Percentiles rank a stretch among this genome's conserved stretches.
These are phyloP conservation scores for Eurytemora carolleeae DNA, from an alignment of 1,140 invertebrate species.

Conservation along the genomic window DNA sequence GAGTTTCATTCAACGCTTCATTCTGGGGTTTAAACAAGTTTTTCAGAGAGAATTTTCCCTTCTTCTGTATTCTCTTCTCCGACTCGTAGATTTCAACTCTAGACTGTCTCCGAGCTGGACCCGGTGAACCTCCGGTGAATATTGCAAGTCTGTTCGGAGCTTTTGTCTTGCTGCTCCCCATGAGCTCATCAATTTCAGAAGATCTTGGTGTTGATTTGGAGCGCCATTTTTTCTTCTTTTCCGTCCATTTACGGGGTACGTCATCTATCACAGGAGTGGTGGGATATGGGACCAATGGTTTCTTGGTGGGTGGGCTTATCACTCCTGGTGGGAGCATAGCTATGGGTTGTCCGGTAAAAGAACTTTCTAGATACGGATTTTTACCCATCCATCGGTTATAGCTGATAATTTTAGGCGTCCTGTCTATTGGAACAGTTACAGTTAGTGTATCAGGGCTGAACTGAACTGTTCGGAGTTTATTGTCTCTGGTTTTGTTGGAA, in stretches of 20 bases:
- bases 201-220: not conserved
- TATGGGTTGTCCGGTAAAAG: not conserved
- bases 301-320: not conserved
- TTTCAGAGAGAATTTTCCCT: not conserved
- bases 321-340: not conserved
- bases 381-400: not conserved
- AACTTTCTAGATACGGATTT: not conserved
- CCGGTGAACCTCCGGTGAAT: not conserved
- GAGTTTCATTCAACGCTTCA: not conserved
- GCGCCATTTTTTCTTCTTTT: not conserved
- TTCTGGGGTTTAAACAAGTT: not conserved
- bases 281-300: not conserved
- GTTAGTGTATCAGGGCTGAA: not conserved
- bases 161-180: not conserved
- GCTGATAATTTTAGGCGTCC: not conserved
- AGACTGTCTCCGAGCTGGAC: not conserved
- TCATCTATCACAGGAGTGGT: not conserved
- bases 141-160: not conserved
- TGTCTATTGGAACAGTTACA: not conserved
- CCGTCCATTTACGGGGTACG: not conserved
- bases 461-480: not conserved
- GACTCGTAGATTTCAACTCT: not conserved
- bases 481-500: not conserved
- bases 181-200: not conserved
- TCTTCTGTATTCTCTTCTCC: not conserved